Percentiles rank a stretch among this genome's conserved stretches.
Evolutionary conservation across 1,140 invertebrate species (phyloP).

Genomic region (Melanaphis sacchari): DNA sequence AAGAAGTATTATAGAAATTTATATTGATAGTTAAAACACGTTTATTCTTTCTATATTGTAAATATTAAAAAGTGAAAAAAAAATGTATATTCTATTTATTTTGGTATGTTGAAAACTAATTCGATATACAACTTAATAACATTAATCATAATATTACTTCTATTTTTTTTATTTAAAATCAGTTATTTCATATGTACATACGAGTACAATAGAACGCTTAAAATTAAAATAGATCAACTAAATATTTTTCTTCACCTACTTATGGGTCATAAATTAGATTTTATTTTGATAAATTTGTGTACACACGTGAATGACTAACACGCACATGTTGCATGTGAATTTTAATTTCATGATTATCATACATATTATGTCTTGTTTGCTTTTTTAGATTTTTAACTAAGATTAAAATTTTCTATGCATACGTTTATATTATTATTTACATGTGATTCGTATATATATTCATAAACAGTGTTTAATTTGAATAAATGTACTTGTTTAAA

Average conservation of each 20-base stretch:
- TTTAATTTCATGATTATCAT: background rate
- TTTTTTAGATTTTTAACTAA: constrained; percentile 1
- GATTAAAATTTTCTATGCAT: background rate
- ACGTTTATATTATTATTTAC: background rate
- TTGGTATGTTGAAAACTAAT: background rate
- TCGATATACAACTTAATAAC: background rate
- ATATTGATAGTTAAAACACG: background rate
- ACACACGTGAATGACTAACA: constrained; percentile 9
- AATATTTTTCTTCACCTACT: background rate
- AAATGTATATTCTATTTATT: background rate
- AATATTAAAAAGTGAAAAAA: background rate
- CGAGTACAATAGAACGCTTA: background rate
- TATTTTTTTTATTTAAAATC: background rate
- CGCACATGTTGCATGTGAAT: background rate
- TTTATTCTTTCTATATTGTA: background rate
- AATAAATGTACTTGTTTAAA: background rate
- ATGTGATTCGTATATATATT: background rate
- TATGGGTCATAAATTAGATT: background rate
- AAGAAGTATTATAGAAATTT: background rate
- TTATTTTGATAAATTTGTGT: background rate
- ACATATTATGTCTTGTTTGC: background rate
- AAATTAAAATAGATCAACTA: background rate
- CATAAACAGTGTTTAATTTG: background rate
- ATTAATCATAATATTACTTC: background rate
- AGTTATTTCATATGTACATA: background rate